Conservation (phyloP, 2,113 vertebrate species). For the Actenoides hombroni region DNA sequence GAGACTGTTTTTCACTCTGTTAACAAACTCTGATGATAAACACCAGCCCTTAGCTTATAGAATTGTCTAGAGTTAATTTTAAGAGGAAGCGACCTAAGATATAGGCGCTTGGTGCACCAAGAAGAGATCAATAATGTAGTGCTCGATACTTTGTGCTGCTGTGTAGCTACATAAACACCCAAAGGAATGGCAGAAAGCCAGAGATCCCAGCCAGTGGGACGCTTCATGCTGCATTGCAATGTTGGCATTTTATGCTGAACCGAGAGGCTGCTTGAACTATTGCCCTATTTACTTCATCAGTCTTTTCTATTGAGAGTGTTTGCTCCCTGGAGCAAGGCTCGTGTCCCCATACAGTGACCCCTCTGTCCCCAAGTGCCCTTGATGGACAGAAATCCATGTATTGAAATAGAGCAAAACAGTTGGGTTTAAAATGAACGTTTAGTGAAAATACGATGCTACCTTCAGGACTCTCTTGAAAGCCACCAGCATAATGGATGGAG, state of each 20-base stretch:
- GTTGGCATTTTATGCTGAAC: background rate
- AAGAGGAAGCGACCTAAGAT: background rate
- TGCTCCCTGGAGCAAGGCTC: background rate
- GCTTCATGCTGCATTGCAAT: background rate
- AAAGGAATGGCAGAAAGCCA: background rate
- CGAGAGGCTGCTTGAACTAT: background rate
- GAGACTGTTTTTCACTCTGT: background rate
- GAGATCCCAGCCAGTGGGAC: background rate
- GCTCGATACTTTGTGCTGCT: background rate
- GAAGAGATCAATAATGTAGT: background rate
- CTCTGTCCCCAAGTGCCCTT: background rate
- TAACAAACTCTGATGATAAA: background rate
- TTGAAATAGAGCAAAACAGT: background rate
- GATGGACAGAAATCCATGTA: fast-evolving
- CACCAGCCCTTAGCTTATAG: background rate
- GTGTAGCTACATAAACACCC: background rate
- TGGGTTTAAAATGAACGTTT: fast-evolving
- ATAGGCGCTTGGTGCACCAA: background rate
- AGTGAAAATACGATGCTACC: background rate
- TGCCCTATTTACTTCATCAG: background rate
- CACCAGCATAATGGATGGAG: background rate
- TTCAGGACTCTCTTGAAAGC: background rate
- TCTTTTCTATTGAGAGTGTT: background rate
- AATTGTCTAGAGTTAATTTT: background rate
- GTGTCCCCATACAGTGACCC: background rate